These are phyloP conservation scores for Nasonia longicornis DNA, from an alignment of 1,140 invertebrate species.

Conservation along the genomic window DNA sequence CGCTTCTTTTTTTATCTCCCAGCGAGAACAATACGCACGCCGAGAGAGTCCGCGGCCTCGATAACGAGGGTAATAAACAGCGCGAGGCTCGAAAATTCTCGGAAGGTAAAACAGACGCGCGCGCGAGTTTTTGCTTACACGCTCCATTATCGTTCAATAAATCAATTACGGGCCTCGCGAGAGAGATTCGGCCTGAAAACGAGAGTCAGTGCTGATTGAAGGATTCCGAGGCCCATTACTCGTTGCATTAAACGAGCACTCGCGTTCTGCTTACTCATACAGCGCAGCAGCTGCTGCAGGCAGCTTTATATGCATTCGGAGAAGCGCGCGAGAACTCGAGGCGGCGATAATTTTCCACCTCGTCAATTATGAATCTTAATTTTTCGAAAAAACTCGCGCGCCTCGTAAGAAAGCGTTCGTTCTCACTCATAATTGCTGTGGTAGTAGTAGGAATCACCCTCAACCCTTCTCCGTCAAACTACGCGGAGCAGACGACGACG, in stretches of 20 bases:
- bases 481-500: constrained; percentile 43
- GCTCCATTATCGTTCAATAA: constrained; percentile 42
- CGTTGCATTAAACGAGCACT: constrained; percentile 38
- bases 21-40: no score
- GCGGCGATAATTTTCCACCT: neutral
- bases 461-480: constrained; percentile 31
- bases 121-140: constrained; percentile 28
- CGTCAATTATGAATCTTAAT: constrained; percentile 4
- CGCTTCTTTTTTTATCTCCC: no score
- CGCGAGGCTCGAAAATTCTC: constrained; percentile 42
- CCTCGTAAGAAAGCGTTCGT: neutral
- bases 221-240: constrained; percentile 36
- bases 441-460: constrained; percentile 8
- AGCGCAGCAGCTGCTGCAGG: neutral
- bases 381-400: constrained; percentile 4
- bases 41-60: neutral
- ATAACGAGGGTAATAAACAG: constrained; percentile 47
- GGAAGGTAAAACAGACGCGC: constrained; percentile 42
- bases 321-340: constrained; percentile 5
- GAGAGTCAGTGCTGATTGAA: constrained; percentile 21
- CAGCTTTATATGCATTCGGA: constrained; percentile 16
- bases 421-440: constrained; percentile 29
- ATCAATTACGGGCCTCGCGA: constrained; percentile 35
- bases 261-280: neutral
- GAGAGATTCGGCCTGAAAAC: neutral